phyloP scores from a whole-genome alignment of 2,797 vertebrate species.

The Hoplostethus atlanticus region DNA sequence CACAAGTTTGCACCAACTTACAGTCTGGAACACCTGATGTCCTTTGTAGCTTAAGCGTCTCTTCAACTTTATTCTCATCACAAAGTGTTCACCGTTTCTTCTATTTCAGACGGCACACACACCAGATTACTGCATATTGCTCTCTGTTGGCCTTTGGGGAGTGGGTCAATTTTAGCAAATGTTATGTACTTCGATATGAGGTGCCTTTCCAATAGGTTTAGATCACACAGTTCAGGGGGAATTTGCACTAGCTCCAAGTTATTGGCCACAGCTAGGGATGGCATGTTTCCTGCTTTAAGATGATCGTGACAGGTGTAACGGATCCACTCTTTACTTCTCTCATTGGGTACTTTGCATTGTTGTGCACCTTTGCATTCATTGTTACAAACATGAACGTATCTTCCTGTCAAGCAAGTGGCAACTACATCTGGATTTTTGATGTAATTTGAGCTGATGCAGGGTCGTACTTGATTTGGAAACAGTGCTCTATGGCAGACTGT shows the following conservation, averaged over 20 bases:
- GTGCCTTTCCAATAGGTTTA: constrained; percentile 23
- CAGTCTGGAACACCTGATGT: not conserved
- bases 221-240: constrained; percentile 4
- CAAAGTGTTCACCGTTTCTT: not conserved
- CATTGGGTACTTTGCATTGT: not conserved
- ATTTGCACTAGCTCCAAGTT: not conserved
- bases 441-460: constrained; percentile 1
- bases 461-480: constrained; percentile 15
- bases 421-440: not conserved
- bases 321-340: constrained; percentile 21
- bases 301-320: constrained; percentile 3
- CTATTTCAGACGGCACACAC: constrained; percentile 9
- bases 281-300: not conserved
- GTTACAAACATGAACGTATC: constrained; percentile 23
- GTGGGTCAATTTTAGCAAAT: constrained; percentile 9
- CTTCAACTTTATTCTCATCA: constrained; percentile 5
- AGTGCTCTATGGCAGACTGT: not conserved
- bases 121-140: not conserved
- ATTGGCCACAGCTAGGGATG: not conserved
- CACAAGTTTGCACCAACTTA: not conserved
- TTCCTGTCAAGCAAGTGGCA: constrained; percentile 5
- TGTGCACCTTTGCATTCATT: not conserved
- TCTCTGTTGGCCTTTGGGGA: constrained; percentile 12
- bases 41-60: not conserved
- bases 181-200: not conserved